These are phyloP conservation scores for Musca domestica DNA, from an alignment of 1,140 invertebrate species.

Conservation along the genomic window DNA sequence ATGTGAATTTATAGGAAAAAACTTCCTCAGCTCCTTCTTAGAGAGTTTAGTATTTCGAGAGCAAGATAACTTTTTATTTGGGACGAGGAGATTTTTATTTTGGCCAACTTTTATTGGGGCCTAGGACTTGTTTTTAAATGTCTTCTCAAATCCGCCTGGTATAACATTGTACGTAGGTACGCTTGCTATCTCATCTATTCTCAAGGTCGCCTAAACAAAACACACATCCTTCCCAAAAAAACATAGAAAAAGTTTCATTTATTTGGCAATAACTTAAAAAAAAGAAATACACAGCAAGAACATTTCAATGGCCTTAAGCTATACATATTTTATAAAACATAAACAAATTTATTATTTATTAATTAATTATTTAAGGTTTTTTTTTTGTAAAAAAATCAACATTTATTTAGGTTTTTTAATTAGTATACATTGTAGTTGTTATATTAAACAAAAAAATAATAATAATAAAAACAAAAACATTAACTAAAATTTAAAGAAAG, in stretches of 20 bases:
- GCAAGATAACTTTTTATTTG: no score
- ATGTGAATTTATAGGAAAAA: no score
- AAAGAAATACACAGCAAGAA: slow-evolving; percentile 3
- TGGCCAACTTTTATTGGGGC: no score
- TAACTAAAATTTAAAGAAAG: not conserved
- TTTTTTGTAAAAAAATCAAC: not conserved
- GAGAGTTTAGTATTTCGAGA: no score
- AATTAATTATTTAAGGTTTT: not conserved
- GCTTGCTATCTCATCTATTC: no score
- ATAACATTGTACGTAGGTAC: no score
- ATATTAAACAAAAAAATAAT: slow-evolving; percentile 1
- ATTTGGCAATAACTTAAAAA: slow-evolving; percentile 3
- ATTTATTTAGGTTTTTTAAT: not conserved
- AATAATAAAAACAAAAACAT: not conserved
- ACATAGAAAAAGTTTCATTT: not conserved
- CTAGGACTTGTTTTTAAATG: no score
- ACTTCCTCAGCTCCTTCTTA: no score
- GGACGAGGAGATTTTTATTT: no score
- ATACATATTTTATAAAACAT: not conserved
- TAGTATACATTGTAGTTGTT: not conserved
- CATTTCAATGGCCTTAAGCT: not conserved
- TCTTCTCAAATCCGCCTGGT: no score
- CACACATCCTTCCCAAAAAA: no score
- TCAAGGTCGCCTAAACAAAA: no score
- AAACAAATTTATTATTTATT: not conserved